Percentiles rank a stretch among this genome's conserved stretches.
These are phyloP conservation scores for Drosophila equinoxialis DNA, from an alignment of 1,140 invertebrate genomes.

Conservation along the genomic window DNA sequence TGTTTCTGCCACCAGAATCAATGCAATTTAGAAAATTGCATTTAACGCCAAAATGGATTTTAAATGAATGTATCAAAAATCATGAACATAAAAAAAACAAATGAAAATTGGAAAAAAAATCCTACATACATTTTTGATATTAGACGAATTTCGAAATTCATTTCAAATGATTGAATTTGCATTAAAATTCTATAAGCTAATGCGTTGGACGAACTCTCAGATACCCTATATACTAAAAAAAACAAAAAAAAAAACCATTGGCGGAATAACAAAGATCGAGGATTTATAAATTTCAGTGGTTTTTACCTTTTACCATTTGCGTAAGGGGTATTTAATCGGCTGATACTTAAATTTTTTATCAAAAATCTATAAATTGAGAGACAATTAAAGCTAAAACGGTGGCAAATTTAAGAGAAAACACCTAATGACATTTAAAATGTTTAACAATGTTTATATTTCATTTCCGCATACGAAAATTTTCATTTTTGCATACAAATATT, in stretches of 20 bases:
- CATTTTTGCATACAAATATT: constrained; percentile 29
- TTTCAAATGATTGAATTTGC: constrained; percentile 45
- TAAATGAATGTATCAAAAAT: constrained; percentile 51
- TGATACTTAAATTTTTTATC: background rate
- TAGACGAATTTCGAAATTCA: constrained; percentile 19
- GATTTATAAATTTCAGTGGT: no score
- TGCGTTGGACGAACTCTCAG: background rate
- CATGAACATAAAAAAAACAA: constrained; percentile 32
- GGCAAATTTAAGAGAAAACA: no score
- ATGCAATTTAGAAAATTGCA: constrained; percentile 76
- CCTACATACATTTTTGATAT: background rate
- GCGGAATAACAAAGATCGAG: no score
- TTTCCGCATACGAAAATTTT: constrained; percentile 35
- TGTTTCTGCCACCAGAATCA: constrained; percentile 48
- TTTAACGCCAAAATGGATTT: constrained; percentile 65
- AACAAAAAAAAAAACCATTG: no score
- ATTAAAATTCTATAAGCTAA: constrained; percentile 10
- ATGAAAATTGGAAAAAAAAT: background rate
- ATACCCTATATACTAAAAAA: background rate
- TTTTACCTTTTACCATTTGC: no score
- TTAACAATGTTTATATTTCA: constrained; percentile 44
- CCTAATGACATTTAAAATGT: constrained; percentile 24
- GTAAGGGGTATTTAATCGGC: background rate
- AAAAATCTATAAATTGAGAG: no score
- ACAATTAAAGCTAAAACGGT: no score